Conservation (phyloP, 64 coral and sea anemone genomes). For the Montipora sp. region DNA sequence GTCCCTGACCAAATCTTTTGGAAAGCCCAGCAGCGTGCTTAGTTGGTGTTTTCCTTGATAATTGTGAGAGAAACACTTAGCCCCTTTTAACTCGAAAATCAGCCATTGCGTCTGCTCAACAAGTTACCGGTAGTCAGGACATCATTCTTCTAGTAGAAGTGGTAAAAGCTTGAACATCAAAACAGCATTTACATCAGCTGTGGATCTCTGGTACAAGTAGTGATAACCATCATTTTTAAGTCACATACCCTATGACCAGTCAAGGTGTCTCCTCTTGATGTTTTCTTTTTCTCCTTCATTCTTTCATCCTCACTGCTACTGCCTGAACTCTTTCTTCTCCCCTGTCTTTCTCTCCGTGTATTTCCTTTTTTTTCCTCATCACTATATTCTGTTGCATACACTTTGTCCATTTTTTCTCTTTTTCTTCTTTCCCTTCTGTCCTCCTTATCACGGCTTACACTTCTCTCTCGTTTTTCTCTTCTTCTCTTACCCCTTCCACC, state of each 20-base stretch:
- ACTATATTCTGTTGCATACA: not conserved
- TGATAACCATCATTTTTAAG: not conserved
- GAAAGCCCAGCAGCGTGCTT: too few relatives aligned
- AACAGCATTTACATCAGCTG: too few relatives aligned
- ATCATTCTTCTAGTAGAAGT: too few relatives aligned
- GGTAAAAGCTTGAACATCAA: too few relatives aligned
- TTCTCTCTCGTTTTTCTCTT: constrained; percentile 17
- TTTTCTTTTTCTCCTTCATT: not conserved
- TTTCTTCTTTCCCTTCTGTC: constrained; percentile 9
- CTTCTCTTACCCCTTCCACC: constrained; percentile 6
- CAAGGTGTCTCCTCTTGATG: not conserved
- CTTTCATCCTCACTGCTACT: constrained; percentile 26
- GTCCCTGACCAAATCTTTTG: too few relatives aligned
- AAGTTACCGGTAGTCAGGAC: too few relatives aligned
- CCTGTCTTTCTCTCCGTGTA: constrained; percentile 10
- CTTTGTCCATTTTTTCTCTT: not conserved
- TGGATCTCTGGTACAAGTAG: too few relatives aligned
- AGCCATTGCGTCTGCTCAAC: too few relatives aligned
- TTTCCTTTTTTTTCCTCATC: not conserved
- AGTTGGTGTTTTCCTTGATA: too few relatives aligned
- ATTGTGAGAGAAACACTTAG: too few relatives aligned
- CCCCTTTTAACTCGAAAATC: too few relatives aligned
- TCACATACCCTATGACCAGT: constrained; percentile 12
- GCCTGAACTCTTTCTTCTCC: not conserved
- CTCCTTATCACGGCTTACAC: not conserved